Evolutionary conservation across 1,140 invertebrate genomes (phyloP).

Genomic region (Panulirus ornatus): DNA sequence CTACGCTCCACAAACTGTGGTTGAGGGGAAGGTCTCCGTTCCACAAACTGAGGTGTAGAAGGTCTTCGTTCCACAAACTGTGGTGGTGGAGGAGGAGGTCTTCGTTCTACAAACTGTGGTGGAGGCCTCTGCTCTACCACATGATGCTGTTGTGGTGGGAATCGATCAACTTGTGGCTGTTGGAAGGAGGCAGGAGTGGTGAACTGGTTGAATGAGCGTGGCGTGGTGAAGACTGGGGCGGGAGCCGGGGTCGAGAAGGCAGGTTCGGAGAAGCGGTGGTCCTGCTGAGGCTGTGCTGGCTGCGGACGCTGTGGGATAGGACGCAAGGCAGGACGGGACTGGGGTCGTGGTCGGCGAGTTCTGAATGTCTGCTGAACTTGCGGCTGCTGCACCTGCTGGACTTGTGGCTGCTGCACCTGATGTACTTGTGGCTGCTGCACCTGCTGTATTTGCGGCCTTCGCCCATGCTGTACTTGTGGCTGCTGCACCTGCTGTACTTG

Average conservation of each 20-base stretch:
- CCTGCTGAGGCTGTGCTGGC: background rate
- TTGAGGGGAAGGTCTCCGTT: background rate
- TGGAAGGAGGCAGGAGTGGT: conserved; percentile 34
- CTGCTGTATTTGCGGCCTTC: no score
- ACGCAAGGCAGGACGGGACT: background rate
- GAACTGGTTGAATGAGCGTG: conserved; percentile 32
- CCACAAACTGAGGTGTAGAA: background rate
- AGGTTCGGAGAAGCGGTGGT: background rate
- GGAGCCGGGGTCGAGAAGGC: background rate
- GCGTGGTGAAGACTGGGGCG: conserved; percentile 14
- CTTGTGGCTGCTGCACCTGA: background rate
- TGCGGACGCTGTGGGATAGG: background rate
- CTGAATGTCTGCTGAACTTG: background rate
- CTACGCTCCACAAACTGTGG: conserved; percentile 2
- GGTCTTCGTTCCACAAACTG: background rate
- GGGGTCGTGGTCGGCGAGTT: background rate
- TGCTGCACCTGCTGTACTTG: background rate
- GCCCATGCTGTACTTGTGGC: conserved; percentile 8
- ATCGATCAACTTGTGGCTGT: background rate
- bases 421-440: background rate
- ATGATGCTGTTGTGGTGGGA: no score
- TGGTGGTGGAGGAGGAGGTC: background rate
- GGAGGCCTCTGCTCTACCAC: background rate
- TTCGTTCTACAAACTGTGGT: background rate
- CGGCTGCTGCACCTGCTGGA: background rate